Evolutionary conservation across 64 coral and sea anemone species (phyloP).

Genomic region (Dendronephthya gigantea): DNA sequence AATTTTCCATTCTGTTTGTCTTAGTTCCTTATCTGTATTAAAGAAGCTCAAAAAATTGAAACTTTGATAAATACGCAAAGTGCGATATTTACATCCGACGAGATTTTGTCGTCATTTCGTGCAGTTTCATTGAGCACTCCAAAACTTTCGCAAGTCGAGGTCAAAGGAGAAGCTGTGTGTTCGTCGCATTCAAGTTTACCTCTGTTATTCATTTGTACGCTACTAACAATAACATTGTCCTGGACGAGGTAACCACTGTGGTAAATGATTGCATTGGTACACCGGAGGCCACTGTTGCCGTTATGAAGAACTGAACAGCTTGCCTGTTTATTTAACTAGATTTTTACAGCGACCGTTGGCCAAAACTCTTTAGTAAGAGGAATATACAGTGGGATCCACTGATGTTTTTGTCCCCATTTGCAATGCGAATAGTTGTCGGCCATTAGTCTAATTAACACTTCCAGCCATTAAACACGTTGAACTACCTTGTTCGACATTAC

Average conservation of each 20-base stretch:
- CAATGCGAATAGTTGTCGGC: no score
- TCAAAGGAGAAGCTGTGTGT: not conserved
- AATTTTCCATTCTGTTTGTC: not conserved
- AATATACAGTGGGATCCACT: no score
- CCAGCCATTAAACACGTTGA: no score
- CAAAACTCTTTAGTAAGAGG: no score
- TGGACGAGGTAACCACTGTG: not conserved
- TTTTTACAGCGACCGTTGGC: no score
- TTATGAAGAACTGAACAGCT: no score
- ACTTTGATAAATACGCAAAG: conserved; percentile 76
- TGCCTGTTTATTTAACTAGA: no score
- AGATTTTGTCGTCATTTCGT: conserved; percentile 62
- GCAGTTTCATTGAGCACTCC: conserved; percentile 47
- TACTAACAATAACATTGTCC: not conserved
- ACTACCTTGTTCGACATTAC: no score
- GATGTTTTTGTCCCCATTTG: no score
- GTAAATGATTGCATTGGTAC: not conserved
- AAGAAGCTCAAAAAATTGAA: conserved; percentile 87
- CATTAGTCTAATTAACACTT: no score
- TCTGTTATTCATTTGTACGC: not conserved
- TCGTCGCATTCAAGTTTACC: not conserved
- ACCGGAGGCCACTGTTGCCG: no score
- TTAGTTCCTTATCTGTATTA: conserved; percentile 76
- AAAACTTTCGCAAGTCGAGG: not conserved
- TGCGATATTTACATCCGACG: conserved; percentile 73